Evolutionary conservation across 2,113 vertebrate genomes (phyloP).

Genomic region (Globicephala melas): DNA sequence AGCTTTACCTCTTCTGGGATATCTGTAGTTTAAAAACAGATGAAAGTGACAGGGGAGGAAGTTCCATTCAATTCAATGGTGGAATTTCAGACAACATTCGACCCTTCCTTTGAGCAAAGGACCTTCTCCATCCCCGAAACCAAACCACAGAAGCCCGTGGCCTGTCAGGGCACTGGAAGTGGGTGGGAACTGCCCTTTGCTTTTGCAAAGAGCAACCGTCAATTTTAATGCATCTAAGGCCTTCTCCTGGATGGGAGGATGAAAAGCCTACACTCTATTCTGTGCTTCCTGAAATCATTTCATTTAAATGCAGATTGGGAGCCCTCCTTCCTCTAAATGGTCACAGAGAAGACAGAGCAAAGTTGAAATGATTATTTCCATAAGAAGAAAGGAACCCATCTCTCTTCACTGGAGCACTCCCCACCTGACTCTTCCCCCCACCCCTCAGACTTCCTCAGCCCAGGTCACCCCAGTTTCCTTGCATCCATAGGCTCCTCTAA

Average conservation of each 20-base stretch:
- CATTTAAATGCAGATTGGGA: constrained; percentile 74
- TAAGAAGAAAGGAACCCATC: constrained; percentile 40
- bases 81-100: not conserved
- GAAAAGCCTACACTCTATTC: not conserved
- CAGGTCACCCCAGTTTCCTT: not conserved
- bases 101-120: not conserved
- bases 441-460: not conserved
- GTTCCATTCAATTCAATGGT: not conserved
- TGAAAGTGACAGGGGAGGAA: not conserved
- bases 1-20: not conserved
- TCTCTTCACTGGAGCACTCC: not conserved
- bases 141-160: not conserved
- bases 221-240: not conserved
- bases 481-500: not conserved
- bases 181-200: not conserved
- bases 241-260: not conserved
- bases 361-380: constrained; percentile 69
- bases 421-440: too few relatives aligned
- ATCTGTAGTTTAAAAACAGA: constrained; percentile 31
- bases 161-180: not conserved
- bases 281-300: constrained; percentile 48
- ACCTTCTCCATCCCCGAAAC: not conserved
- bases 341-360: constrained; percentile 46
- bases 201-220: not conserved
- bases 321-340: constrained; percentile 40